These are phyloP conservation scores for Carassius carassius DNA, from an alignment of 2,113 vertebrate species.

Conservation along the genomic window DNA sequence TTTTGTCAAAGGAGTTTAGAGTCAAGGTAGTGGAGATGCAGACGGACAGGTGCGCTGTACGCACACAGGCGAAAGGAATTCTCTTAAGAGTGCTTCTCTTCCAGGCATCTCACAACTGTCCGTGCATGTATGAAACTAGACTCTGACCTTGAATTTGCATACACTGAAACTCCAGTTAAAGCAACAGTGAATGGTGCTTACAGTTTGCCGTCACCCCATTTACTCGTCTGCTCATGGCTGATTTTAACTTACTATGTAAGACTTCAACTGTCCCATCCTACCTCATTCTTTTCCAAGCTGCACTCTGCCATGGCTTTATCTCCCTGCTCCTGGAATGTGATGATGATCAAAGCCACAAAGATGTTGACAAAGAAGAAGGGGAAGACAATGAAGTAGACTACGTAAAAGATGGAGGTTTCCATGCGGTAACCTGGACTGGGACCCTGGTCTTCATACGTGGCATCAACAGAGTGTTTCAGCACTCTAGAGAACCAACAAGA, in stretches of 20 bases:
- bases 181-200: not conserved
- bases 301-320: slow-evolving; percentile 99
- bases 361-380: slow-evolving; percentile 99
- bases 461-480: slow-evolving; percentile 95
- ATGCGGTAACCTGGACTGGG: slow-evolving; percentile 95
- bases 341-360: slow-evolving; percentile 98
- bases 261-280: slow-evolving; percentile 54
- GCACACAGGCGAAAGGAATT: slow-evolving; percentile 28
- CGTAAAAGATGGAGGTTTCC: slow-evolving; percentile 99
- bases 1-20: slow-evolving; percentile 25
- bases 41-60: slow-evolving; percentile 29
- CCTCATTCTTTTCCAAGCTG: slow-evolving; percentile 98
- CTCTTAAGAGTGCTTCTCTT: slow-evolving; percentile 20
- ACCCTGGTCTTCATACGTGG: slow-evolving; percentile 96
- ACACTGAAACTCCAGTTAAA: not conserved
- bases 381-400: slow-evolving; percentile 99
- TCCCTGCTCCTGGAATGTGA: slow-evolving; percentile 99
- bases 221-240: not conserved
- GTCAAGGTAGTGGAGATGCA: not conserved
- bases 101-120: slow-evolving; percentile 8
- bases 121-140: slow-evolving; percentile 2
- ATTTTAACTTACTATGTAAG: not conserved
- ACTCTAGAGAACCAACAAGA: slow-evolving; percentile 77
- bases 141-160: slow-evolving; percentile 24
- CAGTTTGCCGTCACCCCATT: not conserved